phyloP scores from a whole-genome alignment of 35 echinoderm and acorn worm genomes.

The Eucidaris tribuloides region DNA sequence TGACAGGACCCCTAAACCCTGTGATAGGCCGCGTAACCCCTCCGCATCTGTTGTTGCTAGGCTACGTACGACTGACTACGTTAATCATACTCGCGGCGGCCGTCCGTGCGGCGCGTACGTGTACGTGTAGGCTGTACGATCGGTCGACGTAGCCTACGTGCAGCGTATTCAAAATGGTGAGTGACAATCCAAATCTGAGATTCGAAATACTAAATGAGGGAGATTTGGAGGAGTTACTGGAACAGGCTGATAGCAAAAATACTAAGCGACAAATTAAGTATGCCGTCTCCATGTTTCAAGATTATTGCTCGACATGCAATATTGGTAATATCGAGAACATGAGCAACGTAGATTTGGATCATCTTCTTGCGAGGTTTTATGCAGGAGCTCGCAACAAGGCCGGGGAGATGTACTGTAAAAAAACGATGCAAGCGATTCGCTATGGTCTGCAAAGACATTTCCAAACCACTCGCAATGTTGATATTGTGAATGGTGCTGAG shows the following conservation, averaged over 20 bases:
- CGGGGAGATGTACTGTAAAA: constrained; percentile 31
- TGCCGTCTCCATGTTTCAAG: neutral
- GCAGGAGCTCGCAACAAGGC: constrained; percentile 33
- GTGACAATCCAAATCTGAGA: no score
- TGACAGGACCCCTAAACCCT: no score
- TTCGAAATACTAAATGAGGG: neutral
- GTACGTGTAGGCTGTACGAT: no score
- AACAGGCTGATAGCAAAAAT: neutral
- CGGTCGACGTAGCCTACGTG: no score
- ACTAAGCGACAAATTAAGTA: constrained; percentile 15
- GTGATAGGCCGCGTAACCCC: no score
- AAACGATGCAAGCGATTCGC: constrained; percentile 17
- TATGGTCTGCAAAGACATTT: constrained; percentile 29
- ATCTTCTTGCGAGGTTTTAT: constrained; percentile 13
- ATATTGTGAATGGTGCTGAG: neutral
- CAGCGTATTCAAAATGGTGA: no score
- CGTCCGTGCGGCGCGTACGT: no score
- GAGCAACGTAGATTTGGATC: constrained; percentile 4
- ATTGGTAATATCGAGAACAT: neutral
- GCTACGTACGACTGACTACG: no score
- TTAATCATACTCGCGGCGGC: no score
- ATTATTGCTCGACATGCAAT: constrained; percentile 3
- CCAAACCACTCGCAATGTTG: constrained; percentile 9
- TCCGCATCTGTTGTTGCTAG: no score
- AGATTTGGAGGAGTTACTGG: neutral